Evolutionary conservation across 2,113 vertebrate species (phyloP).

Genomic region (Canis aureus): DNA sequence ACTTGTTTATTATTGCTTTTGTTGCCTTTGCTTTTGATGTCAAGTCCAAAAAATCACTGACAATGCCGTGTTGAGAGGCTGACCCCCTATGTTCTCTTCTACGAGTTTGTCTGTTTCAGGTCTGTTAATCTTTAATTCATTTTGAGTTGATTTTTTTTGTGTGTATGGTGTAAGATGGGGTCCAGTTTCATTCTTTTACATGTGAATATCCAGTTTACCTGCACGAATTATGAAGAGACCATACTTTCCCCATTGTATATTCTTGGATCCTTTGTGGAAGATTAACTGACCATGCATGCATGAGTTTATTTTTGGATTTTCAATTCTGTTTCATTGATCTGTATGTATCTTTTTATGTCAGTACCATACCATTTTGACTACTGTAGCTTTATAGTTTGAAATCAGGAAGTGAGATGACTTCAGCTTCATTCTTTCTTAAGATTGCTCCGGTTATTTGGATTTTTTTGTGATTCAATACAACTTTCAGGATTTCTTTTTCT

Average conservation of each 20-base stretch:
- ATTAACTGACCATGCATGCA: background rate
- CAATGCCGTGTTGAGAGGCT: background rate
- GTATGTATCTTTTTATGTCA: background rate
- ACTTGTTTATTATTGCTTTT: conserved; percentile 3
- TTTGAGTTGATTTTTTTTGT: background rate
- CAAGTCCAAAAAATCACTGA: background rate
- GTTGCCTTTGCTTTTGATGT: background rate
- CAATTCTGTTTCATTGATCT: background rate
- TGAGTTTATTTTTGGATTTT: background rate
- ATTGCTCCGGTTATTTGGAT: background rate
- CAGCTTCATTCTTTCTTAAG: background rate
- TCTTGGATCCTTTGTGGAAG: background rate
- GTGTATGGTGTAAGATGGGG: background rate
- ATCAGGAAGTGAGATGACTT: background rate
- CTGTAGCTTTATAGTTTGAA: background rate
- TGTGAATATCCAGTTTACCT: background rate
- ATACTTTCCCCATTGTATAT: background rate
- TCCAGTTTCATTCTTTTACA: background rate
- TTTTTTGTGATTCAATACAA: background rate
- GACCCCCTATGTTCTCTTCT: background rate
- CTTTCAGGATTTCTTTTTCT: background rate
- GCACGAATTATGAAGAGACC: background rate
- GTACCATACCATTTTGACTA: background rate
- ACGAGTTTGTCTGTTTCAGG: background rate
- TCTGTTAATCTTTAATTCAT: background rate